Percentiles rank a stretch among this genome's conserved stretches.
Evolutionary conservation across 30 jellyfish, hydroid and myxozoan genomes (phyloP).

Genomic region (Aurelia aurita complex sp. Pacific): DNA sequence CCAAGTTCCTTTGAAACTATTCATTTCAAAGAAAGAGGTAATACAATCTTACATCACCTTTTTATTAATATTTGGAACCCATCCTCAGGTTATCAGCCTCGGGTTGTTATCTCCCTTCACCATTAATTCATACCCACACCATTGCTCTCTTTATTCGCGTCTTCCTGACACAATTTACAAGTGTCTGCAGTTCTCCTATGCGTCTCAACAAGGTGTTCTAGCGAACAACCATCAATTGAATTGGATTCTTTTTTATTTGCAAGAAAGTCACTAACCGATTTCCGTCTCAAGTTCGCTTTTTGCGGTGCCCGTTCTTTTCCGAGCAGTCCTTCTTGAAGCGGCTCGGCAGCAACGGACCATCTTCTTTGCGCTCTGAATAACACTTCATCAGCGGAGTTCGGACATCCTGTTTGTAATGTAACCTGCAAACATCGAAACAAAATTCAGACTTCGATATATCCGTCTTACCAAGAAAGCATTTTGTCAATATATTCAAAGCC

Average conservation of each 20-base stretch:
- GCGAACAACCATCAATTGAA: conserved; percentile 48
- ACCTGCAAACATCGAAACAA: conserved; percentile 17
- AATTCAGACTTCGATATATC: neutral
- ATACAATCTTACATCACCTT: too few species aligned
- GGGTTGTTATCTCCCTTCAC: too few species aligned
- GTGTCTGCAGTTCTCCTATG: conserved; percentile 64
- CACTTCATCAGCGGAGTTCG: conserved; percentile 45
- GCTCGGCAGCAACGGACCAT: conserved; percentile 28
- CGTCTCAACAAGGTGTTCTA: conserved; percentile 56
- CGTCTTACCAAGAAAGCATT: too few species aligned
- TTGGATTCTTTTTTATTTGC: conserved; percentile 38
- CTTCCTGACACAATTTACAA: conserved; percentile 69
- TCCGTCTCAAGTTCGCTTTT: conserved; percentile 21
- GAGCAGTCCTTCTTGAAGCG: neutral
- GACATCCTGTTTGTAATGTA: conserved; percentile 45
- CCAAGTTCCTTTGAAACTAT: too few species aligned
- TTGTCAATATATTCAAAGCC: too few species aligned
- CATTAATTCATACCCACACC: too few species aligned
- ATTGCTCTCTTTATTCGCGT: neutral
- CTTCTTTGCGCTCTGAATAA: conserved; percentile 48
- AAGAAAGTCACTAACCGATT: conserved; percentile 45
- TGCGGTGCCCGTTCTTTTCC: conserved; percentile 2
- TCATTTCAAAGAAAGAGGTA: too few species aligned
- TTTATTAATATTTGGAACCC: too few species aligned
- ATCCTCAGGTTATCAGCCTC: too few species aligned